These are phyloP conservation scores for Toxotes chatareus DNA, from an alignment of 2,113 vertebrate species.

Conservation along the genomic window DNA sequence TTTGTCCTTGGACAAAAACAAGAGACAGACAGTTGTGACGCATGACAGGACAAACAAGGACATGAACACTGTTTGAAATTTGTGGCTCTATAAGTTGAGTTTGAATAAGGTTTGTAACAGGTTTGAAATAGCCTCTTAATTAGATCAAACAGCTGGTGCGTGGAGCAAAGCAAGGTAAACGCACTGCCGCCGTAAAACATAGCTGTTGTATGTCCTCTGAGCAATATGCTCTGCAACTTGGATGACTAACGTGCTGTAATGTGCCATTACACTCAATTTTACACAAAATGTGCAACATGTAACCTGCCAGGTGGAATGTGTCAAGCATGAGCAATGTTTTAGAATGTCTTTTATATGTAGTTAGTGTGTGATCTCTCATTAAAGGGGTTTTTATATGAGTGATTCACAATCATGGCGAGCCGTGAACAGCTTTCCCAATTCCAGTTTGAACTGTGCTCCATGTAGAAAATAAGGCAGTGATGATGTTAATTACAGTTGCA, in stretches of 20 bases:
- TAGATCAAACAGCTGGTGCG: constrained; percentile 53
- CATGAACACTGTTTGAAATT: constrained; percentile 18
- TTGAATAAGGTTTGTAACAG: constrained; percentile 32
- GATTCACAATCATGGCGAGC: constrained; percentile 9
- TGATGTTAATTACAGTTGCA: constrained; percentile 15
- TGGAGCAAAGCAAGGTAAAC: constrained; percentile 21
- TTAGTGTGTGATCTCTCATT: constrained; percentile 18
- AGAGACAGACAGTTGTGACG: neutral
- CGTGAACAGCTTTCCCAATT: constrained; percentile 30
- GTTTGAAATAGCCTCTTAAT: constrained; percentile 55
- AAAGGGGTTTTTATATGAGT: constrained; percentile 10
- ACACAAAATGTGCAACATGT: neutral
- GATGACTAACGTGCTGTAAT: constrained; percentile 14
- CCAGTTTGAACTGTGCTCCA: neutral
- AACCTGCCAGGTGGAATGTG: constrained; percentile 17
- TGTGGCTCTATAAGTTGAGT: constrained; percentile 22
- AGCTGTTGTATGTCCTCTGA: constrained; percentile 36
- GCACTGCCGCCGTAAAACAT: neutral
- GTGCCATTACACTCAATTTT: neutral
- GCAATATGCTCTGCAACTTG: constrained; percentile 21
- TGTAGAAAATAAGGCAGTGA: constrained; percentile 15
- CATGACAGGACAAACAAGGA: constrained; percentile 30
- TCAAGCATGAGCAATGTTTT: neutral
- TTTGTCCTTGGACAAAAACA: constrained; percentile 28
- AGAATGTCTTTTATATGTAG: constrained; percentile 2